Base-by-base conservation (phyloP, 1,140 invertebrate species). In the Drosophila nikananu region DNA sequence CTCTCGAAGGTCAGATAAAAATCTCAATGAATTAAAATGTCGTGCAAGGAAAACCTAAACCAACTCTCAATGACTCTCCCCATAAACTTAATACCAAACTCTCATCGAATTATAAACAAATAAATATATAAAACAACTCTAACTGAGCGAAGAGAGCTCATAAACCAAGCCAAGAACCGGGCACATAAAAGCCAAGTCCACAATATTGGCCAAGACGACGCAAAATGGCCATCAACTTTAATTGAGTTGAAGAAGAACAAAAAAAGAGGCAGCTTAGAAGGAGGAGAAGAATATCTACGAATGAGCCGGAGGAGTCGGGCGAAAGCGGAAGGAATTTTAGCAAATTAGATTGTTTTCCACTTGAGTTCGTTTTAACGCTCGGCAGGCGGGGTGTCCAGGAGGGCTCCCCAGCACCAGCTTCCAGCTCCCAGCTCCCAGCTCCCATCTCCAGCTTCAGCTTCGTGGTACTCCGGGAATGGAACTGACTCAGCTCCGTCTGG, bases 311-410 rank as follows among this genome's bases (percentile, higher is more conserved):
- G 6, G 21, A 54, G 19, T n/a, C 41, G 10, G 42, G 48, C 60
- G 67, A 76, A 60, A 87, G 84, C 84, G 84, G 86, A 89, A 84
- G 84, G 81, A 89, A 89, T 89, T 90, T 89, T 90, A 92, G 91
- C 82, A 92, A 92, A 92, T 92, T 92, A 92, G 89, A 92, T 92
- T 92, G 90, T 92, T 92, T 92, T 92, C 90, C 90, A 92, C 90
- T 92, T 92, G 90, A 92, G 86, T 92, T 92, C 90, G 86, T 86
- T 92, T 92, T 91, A 91, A 83, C 82, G 90, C 82, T 89, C 79
- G 68, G 68, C 74, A 57, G 74, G 55, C 67, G 61, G 59, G 59
- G 60, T 68, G 58, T 52, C 59, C 68, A 70, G 51, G 42, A 78
- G 48, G 32, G 32, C 9, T 21, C 19, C 52, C 21, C 15, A 23